Evolutionary conservation across 2,888 invertebrate species (phyloP).

Genomic region (Tachina grossa): DNA sequence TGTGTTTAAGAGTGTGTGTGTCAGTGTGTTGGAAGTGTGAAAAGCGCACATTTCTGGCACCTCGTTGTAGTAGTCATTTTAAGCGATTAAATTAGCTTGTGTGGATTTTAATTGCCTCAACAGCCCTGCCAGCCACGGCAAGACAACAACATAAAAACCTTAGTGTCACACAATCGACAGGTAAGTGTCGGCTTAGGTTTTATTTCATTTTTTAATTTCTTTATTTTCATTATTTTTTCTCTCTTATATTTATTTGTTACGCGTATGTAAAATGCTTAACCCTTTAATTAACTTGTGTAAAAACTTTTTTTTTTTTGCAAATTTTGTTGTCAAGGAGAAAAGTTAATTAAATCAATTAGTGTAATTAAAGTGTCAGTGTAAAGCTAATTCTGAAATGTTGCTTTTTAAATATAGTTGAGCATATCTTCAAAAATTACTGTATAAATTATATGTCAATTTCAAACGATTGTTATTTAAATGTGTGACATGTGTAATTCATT

Average conservation of each 20-base stretch:
- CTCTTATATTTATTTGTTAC: neutral
- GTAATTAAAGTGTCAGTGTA: neutral
- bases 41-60: constrained; percentile 64
- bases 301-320: constrained; percentile 4
- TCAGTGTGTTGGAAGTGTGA: constrained; percentile 51
- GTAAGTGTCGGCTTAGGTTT: constrained; percentile 63
- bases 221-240: neutral
- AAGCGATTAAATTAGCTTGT: constrained; percentile 68
- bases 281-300: constrained; percentile 49
- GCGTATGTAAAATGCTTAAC: constrained; percentile 44
- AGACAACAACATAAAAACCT: constrained; percentile 53
- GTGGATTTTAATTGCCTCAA: constrained; percentile 67
- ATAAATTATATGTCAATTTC: too few relatives aligned
- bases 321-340: neutral
- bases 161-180: constrained; percentile 68
- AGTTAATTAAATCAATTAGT: constrained; percentile 20
- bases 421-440: too few relatives aligned
- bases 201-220: constrained; percentile 25
- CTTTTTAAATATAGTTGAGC: too few relatives aligned
- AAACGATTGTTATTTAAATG: too few relatives aligned
- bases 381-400: too few relatives aligned
- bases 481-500: too few relatives aligned
- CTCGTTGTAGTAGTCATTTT: constrained; percentile 64
- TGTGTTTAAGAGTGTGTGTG: constrained; percentile 8
- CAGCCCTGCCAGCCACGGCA: constrained; percentile 57